Conservation (phyloP, 2,113 vertebrate species). For the Misgurnus anguillicaudatus region DNA sequence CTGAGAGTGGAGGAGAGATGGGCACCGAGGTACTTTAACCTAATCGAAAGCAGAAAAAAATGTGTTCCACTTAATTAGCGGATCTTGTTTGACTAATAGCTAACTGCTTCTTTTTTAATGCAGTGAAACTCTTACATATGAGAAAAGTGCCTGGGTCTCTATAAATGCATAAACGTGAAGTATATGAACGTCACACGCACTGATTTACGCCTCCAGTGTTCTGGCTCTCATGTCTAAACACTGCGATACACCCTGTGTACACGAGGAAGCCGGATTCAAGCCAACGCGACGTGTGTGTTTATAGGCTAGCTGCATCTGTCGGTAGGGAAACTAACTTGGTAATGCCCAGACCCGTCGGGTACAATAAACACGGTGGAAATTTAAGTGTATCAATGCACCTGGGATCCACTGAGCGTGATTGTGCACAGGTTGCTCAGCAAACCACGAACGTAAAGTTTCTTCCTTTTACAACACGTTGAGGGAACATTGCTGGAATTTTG, state of each 20-base stretch:
- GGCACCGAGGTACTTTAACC: constrained; percentile 44
- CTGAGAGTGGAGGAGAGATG: constrained; percentile 58
- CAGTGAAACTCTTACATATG: constrained; percentile 42
- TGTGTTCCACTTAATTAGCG: constrained; percentile 65
- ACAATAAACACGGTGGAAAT: constrained; percentile 74
- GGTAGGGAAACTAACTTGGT: constrained; percentile 71
- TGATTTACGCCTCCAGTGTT: constrained; percentile 39
- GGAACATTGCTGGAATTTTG: constrained; percentile 49
- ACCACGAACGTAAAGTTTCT: constrained; percentile 50
- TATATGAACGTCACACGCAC: constrained; percentile 37
- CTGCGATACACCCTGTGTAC: constrained; percentile 28
- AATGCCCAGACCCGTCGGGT: constrained; percentile 71
- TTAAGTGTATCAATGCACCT: constrained; percentile 69
- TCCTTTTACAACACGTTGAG: constrained; percentile 47
- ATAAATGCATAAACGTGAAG: constrained; percentile 48
- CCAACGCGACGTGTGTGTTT: constrained; percentile 72
- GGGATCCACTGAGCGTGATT: constrained; percentile 67
- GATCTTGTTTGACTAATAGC: constrained; percentile 64
- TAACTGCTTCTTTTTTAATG: constrained; percentile 58
- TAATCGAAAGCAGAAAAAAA: constrained; percentile 68
- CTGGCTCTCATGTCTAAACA: constrained; percentile 41
- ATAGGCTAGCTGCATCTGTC: constrained; percentile 68
- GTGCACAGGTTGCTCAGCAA: constrained; percentile 65
- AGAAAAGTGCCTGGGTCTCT: constrained; percentile 47
- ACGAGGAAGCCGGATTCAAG: constrained; percentile 69